Percentiles rank a stretch among this genome's conserved stretches.
Conservation (phyloP, 1,140 invertebrate species). For the Ylistrum balloti region DNA sequence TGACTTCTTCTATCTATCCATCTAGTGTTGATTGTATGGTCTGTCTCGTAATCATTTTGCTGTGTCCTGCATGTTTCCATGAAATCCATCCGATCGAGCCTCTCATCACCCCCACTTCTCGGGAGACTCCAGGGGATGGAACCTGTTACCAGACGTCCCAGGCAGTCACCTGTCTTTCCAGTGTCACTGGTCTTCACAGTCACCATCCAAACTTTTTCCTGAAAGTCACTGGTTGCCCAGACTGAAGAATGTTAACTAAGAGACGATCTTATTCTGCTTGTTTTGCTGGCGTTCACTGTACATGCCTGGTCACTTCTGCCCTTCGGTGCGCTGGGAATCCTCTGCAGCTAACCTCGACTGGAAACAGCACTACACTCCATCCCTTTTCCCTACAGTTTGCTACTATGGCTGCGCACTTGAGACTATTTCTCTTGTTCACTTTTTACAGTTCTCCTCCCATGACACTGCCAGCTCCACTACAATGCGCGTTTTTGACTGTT, state of each 20-base stretch:
- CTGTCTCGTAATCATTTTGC: conserved; percentile 40
- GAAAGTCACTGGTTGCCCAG: conserved; percentile 49
- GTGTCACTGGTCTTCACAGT: conserved; percentile 54
- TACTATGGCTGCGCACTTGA: too few species aligned
- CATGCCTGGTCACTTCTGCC: background rate
- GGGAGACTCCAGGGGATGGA: conserved; percentile 50
- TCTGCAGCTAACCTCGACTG: too few species aligned
- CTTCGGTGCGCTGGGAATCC: too few species aligned
- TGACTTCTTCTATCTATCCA: conserved; percentile 45
- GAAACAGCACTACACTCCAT: too few species aligned
- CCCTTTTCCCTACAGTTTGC: too few species aligned
- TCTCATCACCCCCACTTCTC: conserved; percentile 49
- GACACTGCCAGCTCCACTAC: too few species aligned
- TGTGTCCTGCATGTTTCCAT: conserved; percentile 42
- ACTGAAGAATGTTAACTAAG: background rate
- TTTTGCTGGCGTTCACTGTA: background rate
- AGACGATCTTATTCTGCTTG: background rate
- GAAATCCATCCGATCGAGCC: background rate
- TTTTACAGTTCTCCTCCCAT: too few species aligned
- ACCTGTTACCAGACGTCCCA: conserved; percentile 48
- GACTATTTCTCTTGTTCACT: too few species aligned
- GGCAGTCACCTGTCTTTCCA: conserved; percentile 50
- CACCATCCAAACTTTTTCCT: conserved; percentile 44
- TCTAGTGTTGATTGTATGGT: conserved; percentile 51
- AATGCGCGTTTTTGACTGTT: too few species aligned